Conservation (phyloP, 2,888 invertebrate genomes). For the Bombylius discolor region DNA sequence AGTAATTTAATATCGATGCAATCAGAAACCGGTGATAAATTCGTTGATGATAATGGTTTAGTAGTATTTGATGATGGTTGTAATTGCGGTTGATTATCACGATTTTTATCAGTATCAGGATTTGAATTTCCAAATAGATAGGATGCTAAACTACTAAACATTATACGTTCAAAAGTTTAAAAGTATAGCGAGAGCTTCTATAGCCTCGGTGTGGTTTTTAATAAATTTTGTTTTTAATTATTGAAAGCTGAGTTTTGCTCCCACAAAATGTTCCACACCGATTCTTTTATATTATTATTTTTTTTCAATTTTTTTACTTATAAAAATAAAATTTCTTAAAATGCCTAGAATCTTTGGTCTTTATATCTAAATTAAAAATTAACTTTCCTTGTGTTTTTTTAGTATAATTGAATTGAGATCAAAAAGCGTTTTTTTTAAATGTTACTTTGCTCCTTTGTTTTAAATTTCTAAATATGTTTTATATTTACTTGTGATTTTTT, state of each 20-base stretch:
- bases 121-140: conserved; percentile 39
- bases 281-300: neutral
- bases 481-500: neutral
- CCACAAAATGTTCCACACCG: conserved; percentile 7
- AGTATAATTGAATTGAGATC: conserved; percentile 4
- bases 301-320: neutral
- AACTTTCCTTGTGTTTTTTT: neutral
- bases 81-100: conserved; percentile 10
- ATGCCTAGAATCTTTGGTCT: conserved; percentile 5
- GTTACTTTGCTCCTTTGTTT: neutral
- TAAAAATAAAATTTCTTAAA: neutral
- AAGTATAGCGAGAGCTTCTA: neutral
- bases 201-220: neutral
- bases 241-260: conserved; percentile 3
- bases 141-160: conserved; percentile 49
- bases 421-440: conserved; percentile 2
- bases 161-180: conserved; percentile 27
- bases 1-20: conserved; percentile 16
- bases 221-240: neutral
- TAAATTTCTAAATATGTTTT: neutral
- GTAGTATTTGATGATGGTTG: neutral
- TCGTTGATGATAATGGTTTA: neutral
- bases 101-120: conserved; percentile 22
- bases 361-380: neutral
- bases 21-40: conserved; percentile 1